Base-by-base conservation (phyloP, 2,888 invertebrate species). In the Clivina fossor region DNA sequence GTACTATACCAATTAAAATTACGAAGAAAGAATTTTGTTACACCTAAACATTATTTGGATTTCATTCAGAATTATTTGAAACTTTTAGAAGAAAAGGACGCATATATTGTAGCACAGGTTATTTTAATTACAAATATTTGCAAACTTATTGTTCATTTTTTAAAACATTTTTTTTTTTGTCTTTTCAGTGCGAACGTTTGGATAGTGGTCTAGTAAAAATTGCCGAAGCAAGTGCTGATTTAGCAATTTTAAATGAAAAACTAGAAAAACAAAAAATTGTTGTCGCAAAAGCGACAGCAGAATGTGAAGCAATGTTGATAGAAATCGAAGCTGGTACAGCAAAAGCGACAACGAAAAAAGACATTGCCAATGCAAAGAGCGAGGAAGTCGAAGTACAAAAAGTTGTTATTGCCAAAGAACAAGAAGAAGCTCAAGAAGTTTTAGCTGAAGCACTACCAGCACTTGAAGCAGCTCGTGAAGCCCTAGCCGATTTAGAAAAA, bases 41-140 rank as follows among this genome's bases (percentile, higher is more conserved):
- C 94, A 0, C 94, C 94, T 0, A 93, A 92, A 64, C 93, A 94
- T 68, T 95, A 91, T 71, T 78, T 95, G 68, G 93, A 94, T 72
- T 93, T 82, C 66, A 86, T 95, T 55, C 82, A 83, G 49, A 86
- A 84, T 2, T 94, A 93, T 68, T 68, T 93, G 1, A 80, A 79
- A 60, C 76, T 94, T 22, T 74, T 94, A 33, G 83, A 86, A 61
- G 87, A 89, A 64, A 88, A 88, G 60, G 80, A 81, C 59, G 72
- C 77, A 2, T 81, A 77, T 61, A 82, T 82, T 58, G 75, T 78
- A 2, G 77, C 79, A 1, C 81, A 82, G 71, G 74, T 77, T 53
- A 47, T 53, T 63, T 69, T 7, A 65, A 85, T 80, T 88, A 87
- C 68, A 82, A 87, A 61, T 78, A 88, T 56, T 72, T 89, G 11